A percentile compares a stretch with the other conserved stretches of the same genome.
phyloP scores from a whole-genome alignment of 2,888 invertebrate genomes.

The Metallyticus violacea region DNA sequence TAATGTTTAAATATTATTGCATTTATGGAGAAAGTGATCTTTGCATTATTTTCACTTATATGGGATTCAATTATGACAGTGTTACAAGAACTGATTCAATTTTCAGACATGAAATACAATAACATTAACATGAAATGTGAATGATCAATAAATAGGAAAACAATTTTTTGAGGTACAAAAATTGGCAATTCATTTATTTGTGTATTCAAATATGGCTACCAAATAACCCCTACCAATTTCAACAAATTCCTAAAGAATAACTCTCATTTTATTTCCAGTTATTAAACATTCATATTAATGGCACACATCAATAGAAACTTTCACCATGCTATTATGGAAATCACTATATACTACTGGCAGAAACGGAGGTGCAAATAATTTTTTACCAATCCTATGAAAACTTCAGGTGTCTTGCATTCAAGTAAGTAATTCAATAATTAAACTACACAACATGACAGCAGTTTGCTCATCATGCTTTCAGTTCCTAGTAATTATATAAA shows the following conservation, averaged over 20 bases:
- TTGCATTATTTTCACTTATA: too few species aligned
- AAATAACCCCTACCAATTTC: neutral
- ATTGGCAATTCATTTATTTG: neutral
- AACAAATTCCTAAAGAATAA: neutral
- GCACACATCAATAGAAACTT: neutral
- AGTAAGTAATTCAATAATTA: neutral
- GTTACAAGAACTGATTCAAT: too few species aligned
- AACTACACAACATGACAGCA: neutral
- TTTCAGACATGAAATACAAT: neutral
- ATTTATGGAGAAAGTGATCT: too few species aligned
- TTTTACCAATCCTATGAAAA: neutral
- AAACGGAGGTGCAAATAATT: too few species aligned
- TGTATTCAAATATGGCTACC: neutral
- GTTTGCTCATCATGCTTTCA: neutral
- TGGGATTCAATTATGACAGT: too few species aligned
- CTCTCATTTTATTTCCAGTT: neutral
- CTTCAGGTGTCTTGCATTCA: neutral
- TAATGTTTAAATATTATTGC: too few species aligned
- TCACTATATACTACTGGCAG: neutral
- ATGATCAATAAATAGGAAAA: neutral
- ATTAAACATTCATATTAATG: neutral
- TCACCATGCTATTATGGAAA: neutral
- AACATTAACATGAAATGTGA: neutral
- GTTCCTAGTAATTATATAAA: neutral
- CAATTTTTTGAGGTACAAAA: neutral